Evolutionary conservation across 2,113 vertebrate species (phyloP), one percentile per base, ranked within the genome.

Genomic region (Grantiella picta): DNA sequence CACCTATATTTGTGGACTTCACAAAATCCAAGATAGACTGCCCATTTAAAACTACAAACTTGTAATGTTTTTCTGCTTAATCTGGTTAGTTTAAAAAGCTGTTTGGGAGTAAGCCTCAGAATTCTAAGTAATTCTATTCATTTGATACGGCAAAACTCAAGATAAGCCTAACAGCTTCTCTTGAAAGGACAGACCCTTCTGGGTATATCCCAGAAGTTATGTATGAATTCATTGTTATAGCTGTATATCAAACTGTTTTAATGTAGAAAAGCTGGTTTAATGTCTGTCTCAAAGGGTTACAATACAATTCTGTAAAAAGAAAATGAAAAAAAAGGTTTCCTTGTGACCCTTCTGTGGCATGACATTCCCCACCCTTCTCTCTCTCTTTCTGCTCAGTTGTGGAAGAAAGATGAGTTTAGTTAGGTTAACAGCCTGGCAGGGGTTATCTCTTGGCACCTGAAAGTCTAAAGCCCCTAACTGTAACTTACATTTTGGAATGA

Each of bases 111-210:
- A 68, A 63, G 7, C 2, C 7, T 50, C 28, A 72, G 79, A 80
- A 59, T 57, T 21, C 5, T 40, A 21, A 52, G 2, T 50, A 59
- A 52, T 54, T 73, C 7, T 86, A 21, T 35, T 79, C 7, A 9
- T 29, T 76, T 63, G 14, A 71, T 22, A 45, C 20, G 11, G 5
- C 10, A 86, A 53, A 83, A 10, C 19, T 63, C 44, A 79, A 86
- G 89, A n/a, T 14, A 71, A 40, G 5, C n/a, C 15, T 63, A 57
- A 65, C 9, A 40, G n/a, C 6, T 29, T 40, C 7, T 49, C 10
- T 36, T 44, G 47, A 53, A 57, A 79, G 9, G 24, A 49, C 4
- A 0, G 0, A 40, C 5, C 2, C 3, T 28, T 80, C 27, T 10
- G 2, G 47, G 6, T 29, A 15, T 21, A 5, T 13, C 52, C n/a